Conservation (phyloP, 2,113 vertebrate genomes). For the Actenoides lindsayi region DNA sequence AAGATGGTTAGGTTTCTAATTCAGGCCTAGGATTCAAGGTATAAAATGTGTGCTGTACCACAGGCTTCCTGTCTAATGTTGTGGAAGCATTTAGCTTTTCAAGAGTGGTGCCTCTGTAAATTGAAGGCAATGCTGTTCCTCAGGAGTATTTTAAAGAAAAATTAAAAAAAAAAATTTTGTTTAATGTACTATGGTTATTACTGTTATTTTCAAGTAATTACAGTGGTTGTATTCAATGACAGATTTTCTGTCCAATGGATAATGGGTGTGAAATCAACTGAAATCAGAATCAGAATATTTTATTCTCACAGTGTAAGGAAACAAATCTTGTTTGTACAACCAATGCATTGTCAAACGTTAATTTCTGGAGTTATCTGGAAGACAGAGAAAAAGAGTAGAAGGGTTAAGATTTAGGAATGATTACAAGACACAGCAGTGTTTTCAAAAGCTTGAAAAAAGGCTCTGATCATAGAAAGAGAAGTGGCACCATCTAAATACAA, state of each 20-base stretch:
- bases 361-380: background rate
- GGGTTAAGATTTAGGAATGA: background rate
- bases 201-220: background rate
- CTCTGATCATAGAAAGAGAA: background rate
- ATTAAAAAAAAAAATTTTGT: background rate
- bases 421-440: background rate
- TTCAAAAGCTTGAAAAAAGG: background rate
- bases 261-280: background rate
- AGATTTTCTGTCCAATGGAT: background rate
- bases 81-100: rapidly evolving
- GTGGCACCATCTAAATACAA: background rate
- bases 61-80: background rate
- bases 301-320: background rate
- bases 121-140: background rate
- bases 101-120: background rate
- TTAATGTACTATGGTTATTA: background rate
- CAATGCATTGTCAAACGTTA: background rate
- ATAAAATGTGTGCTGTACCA: background rate
- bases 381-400: background rate
- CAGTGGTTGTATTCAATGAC: background rate
- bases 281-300: background rate
- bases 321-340: background rate
- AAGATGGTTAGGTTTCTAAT: background rate
- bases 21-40: background rate
- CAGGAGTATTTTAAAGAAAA: background rate